Evolutionary conservation across 92 coral and sea anemone genomes (phyloP).

Genomic region (Epizoanthus rinbou): DNA sequence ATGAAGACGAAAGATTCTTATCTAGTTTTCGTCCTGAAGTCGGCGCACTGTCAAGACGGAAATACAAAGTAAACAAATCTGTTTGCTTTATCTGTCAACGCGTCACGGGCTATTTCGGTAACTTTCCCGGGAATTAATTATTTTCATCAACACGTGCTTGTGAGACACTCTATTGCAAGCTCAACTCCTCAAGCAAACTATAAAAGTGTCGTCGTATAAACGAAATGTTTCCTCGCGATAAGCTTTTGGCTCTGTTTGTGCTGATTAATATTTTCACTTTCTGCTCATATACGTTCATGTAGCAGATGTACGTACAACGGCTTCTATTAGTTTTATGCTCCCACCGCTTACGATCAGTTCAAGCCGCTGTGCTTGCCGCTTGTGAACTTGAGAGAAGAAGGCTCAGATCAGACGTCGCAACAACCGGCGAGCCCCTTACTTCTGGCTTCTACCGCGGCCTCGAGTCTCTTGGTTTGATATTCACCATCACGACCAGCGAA

Average conservation of each 20-base stretch:
- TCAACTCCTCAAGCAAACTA: slow-evolving; percentile 30
- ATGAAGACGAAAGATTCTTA: slow-evolving; percentile 6
- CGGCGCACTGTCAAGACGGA: not conserved
- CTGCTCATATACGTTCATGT: slow-evolving; percentile 12
- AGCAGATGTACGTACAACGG: slow-evolving; percentile 20
- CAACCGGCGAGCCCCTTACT: slow-evolving; percentile 14
- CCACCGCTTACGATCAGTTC: slow-evolving; percentile 18
- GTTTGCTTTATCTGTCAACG: slow-evolving; percentile 4
- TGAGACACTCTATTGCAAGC: slow-evolving; percentile 11
- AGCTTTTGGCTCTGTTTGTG: slow-evolving; percentile 7
- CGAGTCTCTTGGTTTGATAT: slow-evolving; percentile 31
- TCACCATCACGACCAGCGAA: slow-evolving; percentile 26
- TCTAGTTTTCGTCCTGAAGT: not conserved
- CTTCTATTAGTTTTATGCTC: slow-evolving; percentile 31
- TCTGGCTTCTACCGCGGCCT: slow-evolving; percentile 38
- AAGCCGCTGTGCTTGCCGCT: slow-evolving; percentile 25
- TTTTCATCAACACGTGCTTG: slow-evolving; percentile 4
- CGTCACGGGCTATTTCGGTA: slow-evolving; percentile 11
- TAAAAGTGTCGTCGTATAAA: slow-evolving; percentile 17
- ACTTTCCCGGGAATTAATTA: slow-evolving; percentile 23
- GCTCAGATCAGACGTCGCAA: slow-evolving; percentile 12
- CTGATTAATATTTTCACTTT: slow-evolving; percentile 24
- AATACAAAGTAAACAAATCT: slow-evolving; percentile 22
- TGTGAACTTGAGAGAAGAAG: slow-evolving; percentile 19
- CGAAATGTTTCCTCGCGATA: slow-evolving; percentile 27